Base-by-base conservation (phyloP, 92 coral and sea anemone species). In the Porites divaricata region DNA sequence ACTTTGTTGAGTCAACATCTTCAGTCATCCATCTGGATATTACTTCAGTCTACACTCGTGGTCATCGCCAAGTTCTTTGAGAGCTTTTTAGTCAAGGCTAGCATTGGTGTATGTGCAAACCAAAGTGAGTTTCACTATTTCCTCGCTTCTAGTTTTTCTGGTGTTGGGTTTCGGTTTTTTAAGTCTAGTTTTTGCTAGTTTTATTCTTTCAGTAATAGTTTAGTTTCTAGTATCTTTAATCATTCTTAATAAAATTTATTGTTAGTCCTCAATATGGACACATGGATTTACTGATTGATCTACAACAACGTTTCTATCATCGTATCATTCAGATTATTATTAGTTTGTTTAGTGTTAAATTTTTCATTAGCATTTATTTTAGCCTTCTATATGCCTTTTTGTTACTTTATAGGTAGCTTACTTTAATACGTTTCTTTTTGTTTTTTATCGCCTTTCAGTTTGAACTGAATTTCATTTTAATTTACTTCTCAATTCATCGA, bases 221-320 rank as follows among this genome's bases (percentile, higher is more conserved):
- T 62, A 15, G 66, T 12, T 62, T 12, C n/a, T 62, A 22, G 66
- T 62, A 62, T 62, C 66, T 62, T 62, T 62, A 19, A 62, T 5
- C 15, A 62, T 62, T n/a, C n/a, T n/a, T n/a, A n/a, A n/a, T n/a
- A n/a, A n/a, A n/a, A n/a, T n/a, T n/a, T n/a, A n/a, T n/a, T n/a
- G n/a, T n/a, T n/a, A n/a, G n/a, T n/a, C n/a, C n/a, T n/a, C n/a
- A n/a, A n/a, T n/a, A n/a, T n/a, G 66, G n/a, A n/a, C n/a, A n/a
- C n/a, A n/a, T n/a, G n/a, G 66, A 62, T 62, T 62, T 62, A 62
- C 20, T 62, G 66, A 62, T 62, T 62, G 66, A 62, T 62, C 66
- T 15, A 15, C 20, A 22, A 4, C 66, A 62, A 62, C n/a, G 66
- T 62, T 62, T 62, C 19, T 62, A 62, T 12, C 66, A 62, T 62